These are phyloP conservation scores for Anguilla obscura DNA, from an alignment of 2,797 vertebrate species.

Conservation along the genomic window DNA sequence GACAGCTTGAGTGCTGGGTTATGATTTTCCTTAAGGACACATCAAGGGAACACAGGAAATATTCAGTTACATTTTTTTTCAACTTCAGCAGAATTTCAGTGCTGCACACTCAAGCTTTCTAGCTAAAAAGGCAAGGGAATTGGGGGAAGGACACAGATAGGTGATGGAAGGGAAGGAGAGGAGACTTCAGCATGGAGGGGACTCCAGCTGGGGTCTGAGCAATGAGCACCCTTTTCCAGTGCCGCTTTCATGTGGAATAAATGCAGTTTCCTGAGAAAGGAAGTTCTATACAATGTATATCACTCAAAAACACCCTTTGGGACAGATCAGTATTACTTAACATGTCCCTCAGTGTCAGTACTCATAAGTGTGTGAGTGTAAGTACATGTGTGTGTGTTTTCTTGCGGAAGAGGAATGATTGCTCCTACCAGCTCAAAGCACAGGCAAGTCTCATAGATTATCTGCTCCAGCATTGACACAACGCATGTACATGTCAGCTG, in stretches of 20 bases:
- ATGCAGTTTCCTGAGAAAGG: constrained; percentile 13
- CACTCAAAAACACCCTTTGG: constrained; percentile 1
- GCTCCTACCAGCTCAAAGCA: neutral
- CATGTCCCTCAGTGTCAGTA: neutral
- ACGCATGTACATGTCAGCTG: neutral
- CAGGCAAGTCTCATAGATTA: neutral
- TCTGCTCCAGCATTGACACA: too few relatives aligned
- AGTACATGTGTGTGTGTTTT: neutral
- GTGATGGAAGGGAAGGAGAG: neutral
- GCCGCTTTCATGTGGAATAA: neutral
- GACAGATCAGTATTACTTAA: constrained; percentile 2
- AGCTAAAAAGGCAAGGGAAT: neutral
- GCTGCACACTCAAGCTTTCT: neutral
- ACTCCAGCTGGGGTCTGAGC: neutral
- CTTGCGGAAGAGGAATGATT: neutral
- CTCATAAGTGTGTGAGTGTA: neutral
- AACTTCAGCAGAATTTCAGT: neutral
- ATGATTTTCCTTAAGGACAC: neutral
- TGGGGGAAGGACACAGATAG: neutral
- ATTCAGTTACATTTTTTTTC: neutral
- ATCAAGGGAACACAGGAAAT: neutral
- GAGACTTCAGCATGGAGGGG: neutral
- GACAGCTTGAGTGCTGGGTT: neutral
- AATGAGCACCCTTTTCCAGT: neutral
- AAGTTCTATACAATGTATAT: constrained; percentile 20